Evolutionary conservation across 2,113 vertebrate species (phyloP).

Genomic region (Paraplagusia blochii): DNA sequence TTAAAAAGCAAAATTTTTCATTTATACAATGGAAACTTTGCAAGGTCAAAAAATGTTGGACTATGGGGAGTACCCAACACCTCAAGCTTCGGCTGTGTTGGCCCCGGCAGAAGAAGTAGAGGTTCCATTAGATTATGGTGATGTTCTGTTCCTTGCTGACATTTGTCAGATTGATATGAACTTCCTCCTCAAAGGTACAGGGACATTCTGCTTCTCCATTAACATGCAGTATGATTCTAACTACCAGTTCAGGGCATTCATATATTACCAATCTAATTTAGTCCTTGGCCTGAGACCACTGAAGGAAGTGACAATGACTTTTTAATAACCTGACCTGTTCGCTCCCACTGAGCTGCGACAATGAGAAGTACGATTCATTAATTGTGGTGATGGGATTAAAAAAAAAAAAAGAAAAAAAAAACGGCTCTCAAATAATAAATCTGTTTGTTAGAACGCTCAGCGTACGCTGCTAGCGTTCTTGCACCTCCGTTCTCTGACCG

Average conservation of each 20-base stretch:
- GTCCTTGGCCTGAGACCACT: conserved; percentile 49
- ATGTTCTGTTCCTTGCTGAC: too few species aligned
- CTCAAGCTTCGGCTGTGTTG: too few species aligned
- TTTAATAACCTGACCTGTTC: conserved; percentile 70
- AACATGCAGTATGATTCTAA: conserved; percentile 43
- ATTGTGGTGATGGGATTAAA: conserved; percentile 45
- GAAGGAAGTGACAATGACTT: conserved; percentile 57
- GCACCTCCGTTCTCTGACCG: conserved; percentile 36
- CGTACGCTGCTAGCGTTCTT: conserved; percentile 1
- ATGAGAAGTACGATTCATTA: conserved; percentile 63
- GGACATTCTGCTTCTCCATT: conserved; percentile 1
- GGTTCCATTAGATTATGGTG: too few species aligned
- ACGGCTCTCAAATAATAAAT: conserved; percentile 55
- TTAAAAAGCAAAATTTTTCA: too few species aligned
- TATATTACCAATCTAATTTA: conserved; percentile 59
- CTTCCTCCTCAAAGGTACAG: conserved; percentile 22
- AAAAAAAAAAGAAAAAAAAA: conserved; percentile 50
- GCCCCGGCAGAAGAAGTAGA: too few species aligned
- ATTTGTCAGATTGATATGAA: conserved; percentile 9
- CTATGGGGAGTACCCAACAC: too few species aligned
- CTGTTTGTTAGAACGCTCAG: conserved; percentile 51
- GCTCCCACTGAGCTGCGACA: conserved; percentile 50
- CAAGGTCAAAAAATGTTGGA: too few species aligned
- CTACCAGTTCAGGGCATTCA: conserved; percentile 53
- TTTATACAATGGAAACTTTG: too few species aligned